These are phyloP conservation scores for Caenorhabditis auriculariae DNA, from an alignment of 2,888 invertebrate genomes.

Conservation along the genomic window DNA sequence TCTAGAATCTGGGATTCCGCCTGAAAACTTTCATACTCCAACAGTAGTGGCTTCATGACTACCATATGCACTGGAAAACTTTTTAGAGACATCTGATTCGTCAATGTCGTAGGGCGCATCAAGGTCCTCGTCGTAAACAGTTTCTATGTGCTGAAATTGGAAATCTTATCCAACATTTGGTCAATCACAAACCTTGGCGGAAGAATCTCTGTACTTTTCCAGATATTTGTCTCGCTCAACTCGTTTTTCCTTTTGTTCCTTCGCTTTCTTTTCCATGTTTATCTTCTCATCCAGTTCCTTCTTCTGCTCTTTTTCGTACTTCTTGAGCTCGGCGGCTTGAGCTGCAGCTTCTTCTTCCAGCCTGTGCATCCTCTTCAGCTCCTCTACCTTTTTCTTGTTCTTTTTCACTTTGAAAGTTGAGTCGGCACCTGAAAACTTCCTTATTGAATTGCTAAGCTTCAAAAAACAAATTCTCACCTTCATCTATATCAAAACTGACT, in stretches of 20 bases:
- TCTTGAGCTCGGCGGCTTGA: constrained; percentile 3
- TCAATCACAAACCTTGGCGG: constrained; percentile 10
- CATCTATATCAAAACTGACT: constrained; percentile 53
- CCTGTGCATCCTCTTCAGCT: constrained; percentile 36
- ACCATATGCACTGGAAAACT: constrained; percentile 23
- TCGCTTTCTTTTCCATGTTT: constrained; percentile 21
- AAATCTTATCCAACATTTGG: background rate
- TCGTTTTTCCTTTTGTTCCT: constrained; percentile 18
- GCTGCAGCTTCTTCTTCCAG: constrained; percentile 36
- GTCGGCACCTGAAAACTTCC: constrained; percentile 19
- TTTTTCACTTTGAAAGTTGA: constrained; percentile 50
- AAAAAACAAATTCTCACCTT: constrained; percentile 33
- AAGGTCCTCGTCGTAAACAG: constrained; percentile 22
- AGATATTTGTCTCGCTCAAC: constrained; percentile 29
- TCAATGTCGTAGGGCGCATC: constrained; percentile 20
- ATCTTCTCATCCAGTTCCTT: constrained; percentile 16
- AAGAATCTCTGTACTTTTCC: constrained; percentile 30
- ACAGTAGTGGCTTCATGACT: too few relatives aligned
- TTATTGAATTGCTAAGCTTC: background rate
- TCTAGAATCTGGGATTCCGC: constrained; percentile 88
- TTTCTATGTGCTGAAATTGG: constrained; percentile 9
- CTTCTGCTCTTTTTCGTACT: constrained; percentile 18
- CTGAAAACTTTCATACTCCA: constrained; percentile 5
- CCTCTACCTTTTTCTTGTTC: constrained; percentile 45
- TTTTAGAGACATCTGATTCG: constrained; percentile 4